These are phyloP conservation scores for Siphlonurus alternatus DNA, from an alignment of 2,888 invertebrate genomes.

Conservation along the genomic window DNA sequence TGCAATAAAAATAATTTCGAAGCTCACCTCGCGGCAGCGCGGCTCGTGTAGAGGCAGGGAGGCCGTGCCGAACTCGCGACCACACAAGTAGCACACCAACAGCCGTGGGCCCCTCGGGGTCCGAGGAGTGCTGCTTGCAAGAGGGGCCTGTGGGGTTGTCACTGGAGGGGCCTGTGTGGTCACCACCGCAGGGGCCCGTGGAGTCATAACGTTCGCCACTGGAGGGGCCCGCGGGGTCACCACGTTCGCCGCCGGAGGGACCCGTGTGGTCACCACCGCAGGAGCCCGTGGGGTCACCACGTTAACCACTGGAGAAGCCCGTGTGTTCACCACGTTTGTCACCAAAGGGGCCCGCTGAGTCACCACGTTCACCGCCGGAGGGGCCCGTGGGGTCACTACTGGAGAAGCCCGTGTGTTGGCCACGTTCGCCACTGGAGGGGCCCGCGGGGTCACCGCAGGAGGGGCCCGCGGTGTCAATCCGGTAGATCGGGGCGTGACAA, in stretches of 20 bases:
- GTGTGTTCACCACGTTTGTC: too few species aligned
- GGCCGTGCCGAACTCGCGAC: constrained; percentile 42
- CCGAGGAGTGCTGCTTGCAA: not conserved
- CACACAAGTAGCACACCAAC: constrained; percentile 40
- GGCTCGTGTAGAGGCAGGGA: constrained; percentile 48
- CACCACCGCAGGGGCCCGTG: too few species aligned
- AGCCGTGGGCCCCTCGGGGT: not conserved
- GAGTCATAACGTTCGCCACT: too few species aligned
- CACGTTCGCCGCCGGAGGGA: too few species aligned
- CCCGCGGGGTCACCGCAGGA: not conserved
- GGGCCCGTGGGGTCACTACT: too few species aligned
- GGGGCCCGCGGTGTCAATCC: not conserved
- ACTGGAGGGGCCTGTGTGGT: too few species aligned
- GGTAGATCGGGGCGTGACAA: not conserved
- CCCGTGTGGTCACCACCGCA: too few species aligned
- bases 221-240: too few species aligned
- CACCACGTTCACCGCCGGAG: too few species aligned
- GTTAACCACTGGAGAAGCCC: not conserved
- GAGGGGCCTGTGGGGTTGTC: too few species aligned
- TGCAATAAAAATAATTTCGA: too few species aligned
- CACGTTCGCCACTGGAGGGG: not conserved
- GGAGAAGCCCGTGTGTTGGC: not conserved
- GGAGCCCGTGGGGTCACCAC: too few species aligned
- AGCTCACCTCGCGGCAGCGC: constrained; percentile 32
- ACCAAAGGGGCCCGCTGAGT: not conserved